phyloP scores from a whole-genome alignment of 2,797 vertebrate species.

The Typhlichthys eigenmanni region DNA sequence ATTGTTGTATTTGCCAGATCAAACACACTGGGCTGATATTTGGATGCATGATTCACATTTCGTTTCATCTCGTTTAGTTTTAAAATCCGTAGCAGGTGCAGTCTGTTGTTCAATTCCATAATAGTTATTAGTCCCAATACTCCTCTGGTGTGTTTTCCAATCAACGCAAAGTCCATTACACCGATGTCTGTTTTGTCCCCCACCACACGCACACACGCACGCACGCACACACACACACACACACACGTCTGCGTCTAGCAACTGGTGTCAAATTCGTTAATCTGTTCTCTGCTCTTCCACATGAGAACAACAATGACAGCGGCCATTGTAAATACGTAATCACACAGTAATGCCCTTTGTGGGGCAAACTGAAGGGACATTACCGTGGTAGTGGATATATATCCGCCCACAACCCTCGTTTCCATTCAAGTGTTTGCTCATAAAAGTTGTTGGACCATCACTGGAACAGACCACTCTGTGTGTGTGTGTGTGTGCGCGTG shows the following conservation, averaged over 20 bases:
- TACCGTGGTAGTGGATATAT: neutral
- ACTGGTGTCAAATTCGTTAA: constrained; percentile 61
- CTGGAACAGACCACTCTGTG: constrained; percentile 9
- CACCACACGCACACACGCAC: constrained; percentile 27
- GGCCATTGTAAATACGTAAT: constrained; percentile 54
- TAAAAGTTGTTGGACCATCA: constrained; percentile 22
- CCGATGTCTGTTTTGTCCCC: constrained; percentile 51
- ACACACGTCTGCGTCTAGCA: constrained; percentile 46
- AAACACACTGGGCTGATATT: neutral
- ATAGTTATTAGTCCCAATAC: constrained; percentile 65
- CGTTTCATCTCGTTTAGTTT: constrained; percentile 54
- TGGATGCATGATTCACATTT: constrained; percentile 12
- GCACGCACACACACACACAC: constrained; percentile 22
- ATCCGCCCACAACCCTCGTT: constrained; percentile 3
- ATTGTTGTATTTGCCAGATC: no score
- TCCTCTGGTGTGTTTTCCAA: constrained; percentile 52
- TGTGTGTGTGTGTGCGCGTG: neutral
- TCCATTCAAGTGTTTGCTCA: constrained; percentile 26
- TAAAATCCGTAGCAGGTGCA: constrained; percentile 66
- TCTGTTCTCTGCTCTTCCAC: constrained; percentile 51
- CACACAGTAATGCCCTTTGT: constrained; percentile 49
- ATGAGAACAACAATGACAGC: constrained; percentile 53
- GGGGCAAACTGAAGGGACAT: constrained; percentile 39
- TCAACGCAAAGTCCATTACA: constrained; percentile 55
- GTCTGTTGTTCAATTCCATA: constrained; percentile 65